Evolutionary conservation across 2,113 vertebrate species (phyloP).

Genomic region (Perognathus longimembris): DNA sequence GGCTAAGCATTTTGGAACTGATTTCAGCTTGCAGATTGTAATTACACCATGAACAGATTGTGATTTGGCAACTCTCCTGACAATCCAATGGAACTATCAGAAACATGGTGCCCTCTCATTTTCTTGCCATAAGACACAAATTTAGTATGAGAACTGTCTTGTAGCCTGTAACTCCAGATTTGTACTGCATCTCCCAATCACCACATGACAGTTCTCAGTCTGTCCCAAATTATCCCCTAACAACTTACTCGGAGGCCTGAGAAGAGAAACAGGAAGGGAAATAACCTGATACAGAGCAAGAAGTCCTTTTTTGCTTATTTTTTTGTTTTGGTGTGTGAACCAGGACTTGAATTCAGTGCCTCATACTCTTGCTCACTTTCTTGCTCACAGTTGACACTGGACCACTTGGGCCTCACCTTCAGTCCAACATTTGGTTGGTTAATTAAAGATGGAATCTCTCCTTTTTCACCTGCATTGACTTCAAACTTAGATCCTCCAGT

Average conservation of each 20-base stretch:
- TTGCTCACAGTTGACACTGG: no score
- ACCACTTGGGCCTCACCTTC: no score
- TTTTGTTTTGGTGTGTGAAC: no score
- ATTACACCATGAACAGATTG: neutral
- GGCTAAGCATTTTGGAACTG: slow-evolving; percentile 34
- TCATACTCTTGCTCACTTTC: no score
- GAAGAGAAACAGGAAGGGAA: slow-evolving; percentile 33
- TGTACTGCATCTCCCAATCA: neutral
- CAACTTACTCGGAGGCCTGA: neutral
- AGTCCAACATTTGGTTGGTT: no score
- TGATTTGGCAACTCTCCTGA: slow-evolving; percentile 34
- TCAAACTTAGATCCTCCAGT: no score
- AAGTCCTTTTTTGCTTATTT: neutral
- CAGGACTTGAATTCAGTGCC: no score
- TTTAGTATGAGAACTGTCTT: neutral
- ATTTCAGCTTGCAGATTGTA: slow-evolving; percentile 41
- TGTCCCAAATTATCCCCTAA: neutral
- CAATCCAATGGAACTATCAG: neutral
- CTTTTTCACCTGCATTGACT: no score
- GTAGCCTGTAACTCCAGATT: neutral
- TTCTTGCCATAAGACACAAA: neutral
- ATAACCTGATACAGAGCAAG: neutral
- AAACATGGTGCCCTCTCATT: neutral
- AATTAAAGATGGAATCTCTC: no score
- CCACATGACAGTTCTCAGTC: neutral